Evolutionary conservation across 2,888 invertebrate genomes (phyloP), one percentile per base, ranked within the genome.

Genomic region (Elegia similella): DNA sequence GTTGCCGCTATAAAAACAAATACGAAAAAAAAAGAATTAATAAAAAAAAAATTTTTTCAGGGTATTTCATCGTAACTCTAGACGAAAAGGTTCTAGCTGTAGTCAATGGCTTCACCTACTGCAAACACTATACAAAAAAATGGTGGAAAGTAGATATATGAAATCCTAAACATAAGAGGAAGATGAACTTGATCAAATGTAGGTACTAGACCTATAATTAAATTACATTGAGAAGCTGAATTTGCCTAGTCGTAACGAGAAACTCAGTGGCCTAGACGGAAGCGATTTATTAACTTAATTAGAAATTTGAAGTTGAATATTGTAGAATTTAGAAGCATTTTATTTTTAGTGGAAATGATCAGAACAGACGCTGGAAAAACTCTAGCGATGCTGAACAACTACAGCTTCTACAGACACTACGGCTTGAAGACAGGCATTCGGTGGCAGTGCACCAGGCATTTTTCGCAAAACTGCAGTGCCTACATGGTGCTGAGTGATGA

Each of bases 391-490:
- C 48, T 65, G 43, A 63, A 67, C 42, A 52, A 61, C 12, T 69
- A 62, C 44, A 67, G 66, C 0, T 75, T 66, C 55, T 68, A 46
- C 58, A 67, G 59, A 46, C 70, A 75, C 32, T 69, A 70, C 30
- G 1, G n/a, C 0, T 30, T 66, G 5, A 75, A 65, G 42, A 38
- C 10, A 0, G 71, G 73, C 2, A 48, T 56, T 0, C 63, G 72
- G 13, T 75, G 72, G 72, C 68, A 67, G 50, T 75, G 76, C 59
- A 70, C 67, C 7, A 68, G 64, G 10, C 70, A 73, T 32, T 65
- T 12, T 6, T 68, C 68, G 0, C 60, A 60, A 52, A 57, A 59
- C 8, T 72, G 72, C 54, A 57, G 54, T 1, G 69, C 70, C 0
- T 70, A 44, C 48, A 10, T 78, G 6, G 64, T 72, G 5, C 46